Evolutionary conservation across 2,888 invertebrate genomes (phyloP).

Genomic region (Beris chalybata): DNA sequence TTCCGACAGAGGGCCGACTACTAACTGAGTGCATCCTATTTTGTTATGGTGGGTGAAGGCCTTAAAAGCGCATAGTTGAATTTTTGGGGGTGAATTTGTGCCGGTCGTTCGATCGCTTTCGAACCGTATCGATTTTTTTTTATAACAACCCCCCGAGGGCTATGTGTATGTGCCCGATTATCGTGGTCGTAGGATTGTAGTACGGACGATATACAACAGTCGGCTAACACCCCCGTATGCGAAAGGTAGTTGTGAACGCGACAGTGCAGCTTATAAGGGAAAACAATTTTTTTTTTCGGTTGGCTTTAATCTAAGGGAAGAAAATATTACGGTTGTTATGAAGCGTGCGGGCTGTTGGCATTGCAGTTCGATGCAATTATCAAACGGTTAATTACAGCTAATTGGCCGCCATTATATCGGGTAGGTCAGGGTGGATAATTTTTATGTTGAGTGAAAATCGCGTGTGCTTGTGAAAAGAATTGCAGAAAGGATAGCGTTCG

Average conservation of each 20-base stretch:
- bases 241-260: constrained; percentile 11
- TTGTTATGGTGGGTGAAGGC: constrained; percentile 3
- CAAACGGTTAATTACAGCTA: too few species aligned
- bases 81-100: constrained; percentile 15
- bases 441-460: too few species aligned
- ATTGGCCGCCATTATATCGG: too few species aligned
- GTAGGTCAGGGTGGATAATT: too few species aligned
- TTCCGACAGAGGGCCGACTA: background rate
- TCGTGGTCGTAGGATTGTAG: constrained; percentile 12
- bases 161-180: constrained; percentile 22
- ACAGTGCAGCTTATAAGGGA: too few species aligned
- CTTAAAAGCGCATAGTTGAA: background rate
- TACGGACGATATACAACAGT: constrained; percentile 10
- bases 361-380: constrained; percentile 14
- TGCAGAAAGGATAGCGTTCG: too few species aligned
- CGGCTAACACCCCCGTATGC: constrained; percentile 21
- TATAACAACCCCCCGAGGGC: constrained; percentile 14
- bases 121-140: constrained; percentile 35
- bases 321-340: constrained; percentile 3
- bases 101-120: constrained; percentile 34
- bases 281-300: too few species aligned
- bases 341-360: constrained; percentile 6
- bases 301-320: background rate
- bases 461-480: too few species aligned
- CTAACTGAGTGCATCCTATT: too few species aligned